These are phyloP conservation scores for Acanthurus leucopareius DNA, from an alignment of 2,797 vertebrate species.

Conservation along the genomic window DNA sequence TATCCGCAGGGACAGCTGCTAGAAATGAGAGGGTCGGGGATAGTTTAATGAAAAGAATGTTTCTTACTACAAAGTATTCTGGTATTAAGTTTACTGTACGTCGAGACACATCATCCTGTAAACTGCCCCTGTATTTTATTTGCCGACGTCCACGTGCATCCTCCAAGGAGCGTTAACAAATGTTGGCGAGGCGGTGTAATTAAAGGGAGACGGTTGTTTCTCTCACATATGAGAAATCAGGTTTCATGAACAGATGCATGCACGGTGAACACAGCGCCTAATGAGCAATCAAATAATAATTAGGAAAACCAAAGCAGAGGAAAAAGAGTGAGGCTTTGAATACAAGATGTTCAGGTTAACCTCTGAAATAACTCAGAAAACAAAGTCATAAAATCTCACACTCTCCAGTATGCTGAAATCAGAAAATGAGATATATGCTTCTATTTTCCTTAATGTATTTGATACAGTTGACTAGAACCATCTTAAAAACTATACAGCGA, in stretches of 20 bases:
- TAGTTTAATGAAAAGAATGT: conserved; percentile 69
- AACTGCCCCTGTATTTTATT: conserved; percentile 17
- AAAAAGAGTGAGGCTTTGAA: conserved; percentile 62
- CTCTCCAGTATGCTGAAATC: background rate
- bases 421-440: too few species aligned
- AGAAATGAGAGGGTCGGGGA: conserved; percentile 56
- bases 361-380: conserved; percentile 43
- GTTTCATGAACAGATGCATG: conserved; percentile 76
- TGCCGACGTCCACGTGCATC: conserved; percentile 31
- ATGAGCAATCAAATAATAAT: conserved; percentile 88
- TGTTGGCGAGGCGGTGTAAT: conserved; percentile 70
- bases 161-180: conserved; percentile 58
- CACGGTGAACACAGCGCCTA: conserved; percentile 71
- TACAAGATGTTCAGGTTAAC: conserved; percentile 74
- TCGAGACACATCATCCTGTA: conserved; percentile 18
- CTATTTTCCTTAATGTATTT: too few species aligned
- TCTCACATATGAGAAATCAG: conserved; percentile 55
- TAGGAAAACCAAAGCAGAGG: conserved; percentile 76
- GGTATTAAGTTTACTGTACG: conserved; percentile 17
- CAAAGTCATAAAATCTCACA: background rate
- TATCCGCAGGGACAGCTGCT: conserved; percentile 70
- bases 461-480: too few species aligned
- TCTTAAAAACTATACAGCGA: conserved; percentile 2
- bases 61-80: conserved; percentile 19
- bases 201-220: conserved; percentile 66